phyloP scores from a whole-genome alignment of 2,113 vertebrate genomes.

The Podocnemis expansa region DNA sequence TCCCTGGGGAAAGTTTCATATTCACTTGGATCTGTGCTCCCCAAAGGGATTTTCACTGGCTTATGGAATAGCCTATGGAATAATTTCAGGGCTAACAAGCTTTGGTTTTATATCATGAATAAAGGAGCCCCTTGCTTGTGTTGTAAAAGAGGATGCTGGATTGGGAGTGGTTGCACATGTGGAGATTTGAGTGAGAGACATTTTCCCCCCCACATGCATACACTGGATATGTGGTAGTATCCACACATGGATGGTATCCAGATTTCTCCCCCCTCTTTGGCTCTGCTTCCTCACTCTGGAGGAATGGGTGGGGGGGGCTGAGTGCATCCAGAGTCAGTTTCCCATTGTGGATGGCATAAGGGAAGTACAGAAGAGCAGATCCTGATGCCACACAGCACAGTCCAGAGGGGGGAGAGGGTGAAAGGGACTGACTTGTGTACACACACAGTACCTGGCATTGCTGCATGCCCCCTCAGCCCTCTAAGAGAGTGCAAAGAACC shows the following conservation, averaged over 20 bases:
- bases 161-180: not conserved
- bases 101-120: not conserved
- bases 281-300: not conserved
- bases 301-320: not conserved
- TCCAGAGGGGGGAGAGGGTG: not conserved
- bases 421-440: not conserved
- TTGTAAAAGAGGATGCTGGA: not conserved
- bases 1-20: not conserved
- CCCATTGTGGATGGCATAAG: not conserved
- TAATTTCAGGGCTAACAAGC: not conserved
- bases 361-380: not conserved
- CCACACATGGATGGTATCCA: fast-evolving
- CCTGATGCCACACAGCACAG: not conserved
- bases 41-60: not conserved
- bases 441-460: not conserved
- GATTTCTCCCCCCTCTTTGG: not conserved
- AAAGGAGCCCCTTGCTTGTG: not conserved
- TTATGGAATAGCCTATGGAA: not conserved
- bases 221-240: not conserved
- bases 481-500: no score
- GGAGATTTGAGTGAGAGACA: no score
- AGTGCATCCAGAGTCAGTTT: no score
- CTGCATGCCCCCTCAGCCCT: not conserved
- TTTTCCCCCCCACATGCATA: no score
- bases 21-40: not conserved